Conservation (phyloP, 1,140 invertebrate genomes). For the Campodea augens region DNA sequence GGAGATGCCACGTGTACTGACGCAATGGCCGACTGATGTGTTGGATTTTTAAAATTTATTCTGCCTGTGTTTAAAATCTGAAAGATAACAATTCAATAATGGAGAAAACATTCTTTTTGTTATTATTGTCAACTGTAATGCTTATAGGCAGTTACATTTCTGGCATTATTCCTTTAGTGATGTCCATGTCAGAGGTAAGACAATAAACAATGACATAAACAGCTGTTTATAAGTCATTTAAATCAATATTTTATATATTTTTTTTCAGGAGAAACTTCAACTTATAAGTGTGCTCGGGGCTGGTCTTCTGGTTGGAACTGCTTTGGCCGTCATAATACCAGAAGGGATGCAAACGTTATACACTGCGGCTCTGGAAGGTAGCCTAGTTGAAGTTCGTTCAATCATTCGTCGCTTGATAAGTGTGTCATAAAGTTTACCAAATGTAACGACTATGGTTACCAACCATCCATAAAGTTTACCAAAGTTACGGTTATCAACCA, state of each 20-base stretch:
- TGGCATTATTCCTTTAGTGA: conserved; percentile 79
- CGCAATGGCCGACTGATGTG: too few species aligned
- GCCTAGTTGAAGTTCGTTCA: not conserved
- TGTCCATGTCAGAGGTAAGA: conserved; percentile 81
- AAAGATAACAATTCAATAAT: conserved; percentile 34
- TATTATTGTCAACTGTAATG: conserved; percentile 75
- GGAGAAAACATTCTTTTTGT: conserved; percentile 62
- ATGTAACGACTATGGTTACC: too few species aligned
- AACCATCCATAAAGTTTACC: too few species aligned
- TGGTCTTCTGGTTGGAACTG: conserved; percentile 92
- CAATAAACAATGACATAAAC: too few species aligned
- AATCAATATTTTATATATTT: too few species aligned
- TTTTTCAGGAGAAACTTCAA: conserved; percentile 87
- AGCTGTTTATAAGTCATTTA: not conserved
- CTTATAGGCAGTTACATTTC: conserved; percentile 82
- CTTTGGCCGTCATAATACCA: conserved; percentile 93
- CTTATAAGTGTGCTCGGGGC: conserved; percentile 88
- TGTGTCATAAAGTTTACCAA: too few species aligned
- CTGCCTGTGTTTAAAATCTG: too few species aligned
- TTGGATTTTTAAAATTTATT: too few species aligned
- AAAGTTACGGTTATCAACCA: too few species aligned
- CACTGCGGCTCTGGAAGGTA: conserved; percentile 16
- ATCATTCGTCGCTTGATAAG: too few species aligned
- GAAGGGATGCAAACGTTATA: conserved; percentile 82
- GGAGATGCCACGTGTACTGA: too few species aligned